Evolutionary conservation across 2,113 vertebrate genomes (phyloP).

Genomic region (Erinaceus europaeus): DNA sequence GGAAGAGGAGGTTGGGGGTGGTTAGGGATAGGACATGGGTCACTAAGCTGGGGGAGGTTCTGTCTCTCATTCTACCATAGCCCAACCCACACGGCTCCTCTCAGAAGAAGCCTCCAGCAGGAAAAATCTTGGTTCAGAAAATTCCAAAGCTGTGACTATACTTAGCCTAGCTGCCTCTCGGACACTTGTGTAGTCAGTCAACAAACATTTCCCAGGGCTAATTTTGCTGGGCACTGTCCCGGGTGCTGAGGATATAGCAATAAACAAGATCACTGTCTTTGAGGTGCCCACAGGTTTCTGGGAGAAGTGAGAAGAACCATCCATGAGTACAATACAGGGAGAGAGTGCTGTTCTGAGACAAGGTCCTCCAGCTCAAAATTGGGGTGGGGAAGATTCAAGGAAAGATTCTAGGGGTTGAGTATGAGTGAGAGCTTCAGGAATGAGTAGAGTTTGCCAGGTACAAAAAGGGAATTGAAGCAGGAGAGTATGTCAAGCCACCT

Average conservation of each 20-base stretch:
- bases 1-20: background rate
- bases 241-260: background rate
- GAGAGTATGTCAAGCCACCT: background rate
- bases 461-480: background rate
- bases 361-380: background rate
- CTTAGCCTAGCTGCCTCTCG: too few relatives aligned
- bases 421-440: background rate
- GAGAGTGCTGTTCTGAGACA: background rate
- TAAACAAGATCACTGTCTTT: background rate
- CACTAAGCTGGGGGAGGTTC: background rate
- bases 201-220: background rate
- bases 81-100: background rate
- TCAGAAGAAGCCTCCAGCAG: background rate
- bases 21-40: background rate
- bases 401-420: background rate
- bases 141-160: background rate
- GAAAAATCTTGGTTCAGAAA: background rate
- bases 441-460: background rate
- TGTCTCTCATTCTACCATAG: background rate
- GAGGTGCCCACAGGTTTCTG: background rate
- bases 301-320: background rate
- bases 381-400: background rate
- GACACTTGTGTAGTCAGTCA: background rate
- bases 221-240: background rate
- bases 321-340: background rate